Evolutionary conservation across 1,140 invertebrate genomes (phyloP).

Genomic region (Drosophila quadrilineata): DNA sequence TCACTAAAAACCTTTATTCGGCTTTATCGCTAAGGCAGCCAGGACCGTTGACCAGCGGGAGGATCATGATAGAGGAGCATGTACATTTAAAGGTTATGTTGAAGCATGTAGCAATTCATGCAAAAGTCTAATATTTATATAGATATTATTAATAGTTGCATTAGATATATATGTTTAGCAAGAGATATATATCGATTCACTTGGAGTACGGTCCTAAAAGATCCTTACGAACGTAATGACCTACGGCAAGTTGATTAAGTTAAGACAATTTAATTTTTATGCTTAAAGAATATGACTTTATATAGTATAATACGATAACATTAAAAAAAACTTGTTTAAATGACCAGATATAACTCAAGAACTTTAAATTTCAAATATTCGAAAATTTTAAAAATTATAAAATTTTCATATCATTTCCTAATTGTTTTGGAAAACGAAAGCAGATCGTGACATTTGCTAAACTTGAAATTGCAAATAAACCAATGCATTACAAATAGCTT

Average conservation of each 20-base stretch:
- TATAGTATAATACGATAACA: constrained; percentile 31
- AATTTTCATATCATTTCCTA: too few species aligned
- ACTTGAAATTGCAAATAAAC: too few species aligned
- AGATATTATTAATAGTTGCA: constrained; percentile 42
- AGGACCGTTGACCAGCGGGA: background rate
- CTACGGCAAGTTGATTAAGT: constrained; percentile 43
- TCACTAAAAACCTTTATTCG: constrained; percentile 89
- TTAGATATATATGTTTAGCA: constrained; percentile 2
- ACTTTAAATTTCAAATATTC: too few species aligned
- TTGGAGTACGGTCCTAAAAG: constrained; percentile 39
- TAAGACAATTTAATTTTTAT: constrained; percentile 36
- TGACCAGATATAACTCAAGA: constrained; percentile 5
- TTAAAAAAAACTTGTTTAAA: constrained; percentile 31
- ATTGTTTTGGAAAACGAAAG: too few species aligned
- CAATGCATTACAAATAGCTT: too few species aligned
- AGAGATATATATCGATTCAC: background rate
- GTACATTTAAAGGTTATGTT: constrained; percentile 63
- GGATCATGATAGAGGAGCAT: constrained; percentile 13
- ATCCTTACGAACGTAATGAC: constrained; percentile 47
- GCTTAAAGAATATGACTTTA: constrained; percentile 48
- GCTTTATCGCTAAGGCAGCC: constrained; percentile 86
- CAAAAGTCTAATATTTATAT: constrained; percentile 33
- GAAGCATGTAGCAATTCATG: constrained; percentile 29
- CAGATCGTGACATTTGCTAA: too few species aligned
- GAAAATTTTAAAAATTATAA: too few species aligned